Percentiles rank a stretch among this genome's conserved stretches.
These are phyloP conservation scores for Mongoloraphidia duomilia DNA, from an alignment of 2,888 invertebrate genomes.

Conservation along the genomic window DNA sequence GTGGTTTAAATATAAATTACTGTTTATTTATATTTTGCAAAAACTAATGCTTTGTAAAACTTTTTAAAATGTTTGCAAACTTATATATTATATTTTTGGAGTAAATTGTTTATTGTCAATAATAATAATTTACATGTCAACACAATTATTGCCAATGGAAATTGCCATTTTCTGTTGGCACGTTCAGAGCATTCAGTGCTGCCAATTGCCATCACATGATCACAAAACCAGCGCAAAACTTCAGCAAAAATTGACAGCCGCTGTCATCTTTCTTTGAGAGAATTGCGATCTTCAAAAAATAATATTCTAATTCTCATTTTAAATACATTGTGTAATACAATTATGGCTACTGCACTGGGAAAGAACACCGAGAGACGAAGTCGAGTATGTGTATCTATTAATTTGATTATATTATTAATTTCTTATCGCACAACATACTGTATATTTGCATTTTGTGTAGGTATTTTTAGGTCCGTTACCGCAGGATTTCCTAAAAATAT, in stretches of 20 bases:
- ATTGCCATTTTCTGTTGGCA: too few species aligned
- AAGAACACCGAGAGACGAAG: constrained; percentile 36
- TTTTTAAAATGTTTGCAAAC: too few species aligned
- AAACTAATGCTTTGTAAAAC: too few species aligned
- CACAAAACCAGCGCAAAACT: too few species aligned
- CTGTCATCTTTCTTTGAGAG: neutral
- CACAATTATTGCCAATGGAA: too few species aligned
- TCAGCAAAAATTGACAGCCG: neutral
- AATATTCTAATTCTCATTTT: neutral
- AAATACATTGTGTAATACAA: neutral
- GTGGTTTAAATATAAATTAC: too few species aligned
- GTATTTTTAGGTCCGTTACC: constrained; percentile 70
- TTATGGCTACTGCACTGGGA: constrained; percentile 27
- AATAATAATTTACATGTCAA: too few species aligned
- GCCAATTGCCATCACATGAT: too few species aligned
- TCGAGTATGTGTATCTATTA: constrained; percentile 26
- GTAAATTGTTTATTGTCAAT: too few species aligned
- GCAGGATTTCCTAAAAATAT: constrained; percentile 52
- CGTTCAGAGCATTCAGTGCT: too few species aligned
- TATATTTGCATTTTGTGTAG: constrained; percentile 26
- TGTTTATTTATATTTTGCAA: too few species aligned
- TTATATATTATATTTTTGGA: too few species aligned
- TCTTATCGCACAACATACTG: neutral
- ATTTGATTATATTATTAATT: neutral
- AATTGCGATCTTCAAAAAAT: neutral